Percentiles rank a stretch among this genome's conserved stretches.
Evolutionary conservation across 2,113 vertebrate species (phyloP).

Genomic region (Hemiprocne comata): DNA sequence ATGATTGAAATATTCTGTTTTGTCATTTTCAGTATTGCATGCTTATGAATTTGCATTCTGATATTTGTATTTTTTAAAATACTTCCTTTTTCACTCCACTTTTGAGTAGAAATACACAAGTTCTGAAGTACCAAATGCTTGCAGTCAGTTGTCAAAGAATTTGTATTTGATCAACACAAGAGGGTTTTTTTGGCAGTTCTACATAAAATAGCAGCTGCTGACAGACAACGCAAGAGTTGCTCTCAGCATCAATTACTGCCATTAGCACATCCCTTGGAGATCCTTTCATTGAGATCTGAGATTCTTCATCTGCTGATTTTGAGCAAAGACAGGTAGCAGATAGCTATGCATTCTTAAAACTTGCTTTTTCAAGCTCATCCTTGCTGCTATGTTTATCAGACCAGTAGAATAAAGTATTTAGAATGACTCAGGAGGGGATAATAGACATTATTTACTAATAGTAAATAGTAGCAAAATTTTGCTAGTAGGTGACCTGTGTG

Average conservation of each 20-base stretch:
- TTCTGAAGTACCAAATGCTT: background rate
- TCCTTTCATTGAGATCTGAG: accelerated
- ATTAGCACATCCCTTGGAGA: background rate
- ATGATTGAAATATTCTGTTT: background rate
- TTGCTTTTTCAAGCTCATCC: background rate
- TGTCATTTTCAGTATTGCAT: background rate
- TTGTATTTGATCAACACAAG: background rate
- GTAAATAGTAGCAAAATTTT: background rate
- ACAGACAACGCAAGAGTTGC: background rate
- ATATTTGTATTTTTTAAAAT: background rate
- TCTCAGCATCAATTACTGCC: background rate
- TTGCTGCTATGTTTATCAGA: background rate
- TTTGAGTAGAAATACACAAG: background rate
- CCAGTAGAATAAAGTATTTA: background rate
- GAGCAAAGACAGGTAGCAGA: background rate
- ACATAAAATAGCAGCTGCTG: background rate
- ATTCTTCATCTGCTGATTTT: background rate
- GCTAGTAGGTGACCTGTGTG: background rate
- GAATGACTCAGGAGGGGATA: background rate
- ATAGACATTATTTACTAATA: background rate
- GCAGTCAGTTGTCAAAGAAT: background rate
- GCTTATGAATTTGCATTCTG: background rate
- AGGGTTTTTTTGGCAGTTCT: background rate
- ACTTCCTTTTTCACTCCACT: background rate
- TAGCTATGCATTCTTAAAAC: background rate